Evolutionary conservation across 2,797 vertebrate genomes (phyloP), one percentile per base, ranked within the genome.

Genomic region (Myiotriccus ornatus): DNA sequence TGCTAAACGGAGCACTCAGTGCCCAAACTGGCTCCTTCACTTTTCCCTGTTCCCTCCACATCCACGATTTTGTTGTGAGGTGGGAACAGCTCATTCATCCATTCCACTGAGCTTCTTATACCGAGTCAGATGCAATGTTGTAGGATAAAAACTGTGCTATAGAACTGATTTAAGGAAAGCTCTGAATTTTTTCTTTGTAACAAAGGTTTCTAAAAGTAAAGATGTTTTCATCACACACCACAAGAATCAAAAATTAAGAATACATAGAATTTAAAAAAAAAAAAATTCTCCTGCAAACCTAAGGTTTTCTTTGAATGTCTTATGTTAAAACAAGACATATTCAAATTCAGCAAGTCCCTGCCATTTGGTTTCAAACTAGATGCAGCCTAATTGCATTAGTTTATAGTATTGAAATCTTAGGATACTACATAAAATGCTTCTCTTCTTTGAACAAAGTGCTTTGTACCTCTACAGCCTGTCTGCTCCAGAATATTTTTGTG

Each of bases 381-480:
- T 12, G 5, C 6, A 73, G 52, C 6, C 7, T 44, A n/a, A 56
- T 8, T 57, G 12, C 28, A 12, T 21, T 50, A 32, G 14, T 47
- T 57, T 63, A 41, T 5, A 60, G 3, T 23, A 27, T 9, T 44
- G 18, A 75, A 63, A 71, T 63, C 44, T 23, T 41, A 49, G 3
- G 11, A 6, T 22, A 25, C 0, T 0, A 56, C 13, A 53, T 8
- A 49, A 53, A 49, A 56, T 47, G 11, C 4, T 46, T 27, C 19
- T 35, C 20, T 37, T 28, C 19, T 55, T 70, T 70, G 24, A 68
- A 27, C 25, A 35, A 73, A 22, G 8, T 49, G 27, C 9, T 50
- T 65, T 56, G 14, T 39, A 46, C 19, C 24, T 55, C 30, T 83
- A 16, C 41, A 70, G 15, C 2, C 39, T 43, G 12, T 56, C 15